phyloP scores from a whole-genome alignment of 92 coral and sea anemone species.

The Epizoanthus rinbou region DNA sequence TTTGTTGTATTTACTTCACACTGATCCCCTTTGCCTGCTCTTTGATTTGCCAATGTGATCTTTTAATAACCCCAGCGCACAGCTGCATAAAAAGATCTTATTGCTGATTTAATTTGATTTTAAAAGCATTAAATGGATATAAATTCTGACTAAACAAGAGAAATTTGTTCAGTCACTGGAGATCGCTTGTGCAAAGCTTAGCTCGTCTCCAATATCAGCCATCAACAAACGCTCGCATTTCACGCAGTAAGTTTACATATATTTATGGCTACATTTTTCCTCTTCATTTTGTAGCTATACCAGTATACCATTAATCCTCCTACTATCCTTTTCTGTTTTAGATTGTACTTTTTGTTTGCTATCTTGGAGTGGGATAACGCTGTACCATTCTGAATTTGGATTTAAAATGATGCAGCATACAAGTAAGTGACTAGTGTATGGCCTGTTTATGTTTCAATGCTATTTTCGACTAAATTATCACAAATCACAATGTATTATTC shows the following conservation, averaged over 20 bases:
- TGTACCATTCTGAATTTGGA: conserved; percentile 12
- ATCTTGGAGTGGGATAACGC: conserved; percentile 15
- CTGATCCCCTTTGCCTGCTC: conserved; percentile 76
- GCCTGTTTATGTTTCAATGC: background rate
- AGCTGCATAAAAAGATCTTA: conserved; percentile 94
- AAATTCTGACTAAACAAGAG: conserved; percentile 97
- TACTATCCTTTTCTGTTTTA: background rate
- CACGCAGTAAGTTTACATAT: conserved; percentile 4
- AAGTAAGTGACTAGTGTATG: conserved; percentile 25
- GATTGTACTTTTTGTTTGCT: conserved; percentile 13
- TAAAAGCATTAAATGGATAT: conserved; percentile 97
- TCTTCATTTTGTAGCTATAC: conserved; percentile 31
- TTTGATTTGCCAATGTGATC: conserved; percentile 87
- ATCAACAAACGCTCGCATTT: conserved; percentile 15
- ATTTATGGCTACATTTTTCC: conserved; percentile 6
- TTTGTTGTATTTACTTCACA: conserved; percentile 71
- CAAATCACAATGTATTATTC: background rate
- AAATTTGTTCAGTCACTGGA: conserved; percentile 88
- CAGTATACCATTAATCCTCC: background rate
- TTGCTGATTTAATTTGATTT: conserved; percentile 94
- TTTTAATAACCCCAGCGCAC: conserved; percentile 91
- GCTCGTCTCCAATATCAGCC: conserved; percentile 35
- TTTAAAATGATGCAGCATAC: conserved; percentile 43
- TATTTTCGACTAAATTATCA: no score
- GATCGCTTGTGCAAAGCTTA: conserved; percentile 60